Conservation (phyloP, 2,113 vertebrate species). For the Corythaixoides concolor region DNA sequence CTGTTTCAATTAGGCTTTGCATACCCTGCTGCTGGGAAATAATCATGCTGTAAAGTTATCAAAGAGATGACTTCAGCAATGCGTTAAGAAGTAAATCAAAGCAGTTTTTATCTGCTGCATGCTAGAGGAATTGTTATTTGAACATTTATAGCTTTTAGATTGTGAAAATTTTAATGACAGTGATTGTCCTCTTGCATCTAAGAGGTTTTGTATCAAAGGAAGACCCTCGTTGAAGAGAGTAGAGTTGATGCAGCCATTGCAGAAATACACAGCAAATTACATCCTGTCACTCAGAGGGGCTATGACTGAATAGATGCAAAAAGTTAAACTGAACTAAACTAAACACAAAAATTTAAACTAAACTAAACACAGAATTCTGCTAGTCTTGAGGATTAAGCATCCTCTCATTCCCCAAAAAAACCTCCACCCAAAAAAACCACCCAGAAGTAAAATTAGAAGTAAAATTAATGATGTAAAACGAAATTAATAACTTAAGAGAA, state of each 20-base stretch:
- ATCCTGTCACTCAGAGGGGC: neutral
- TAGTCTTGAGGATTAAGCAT: neutral
- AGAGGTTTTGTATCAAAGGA: neutral
- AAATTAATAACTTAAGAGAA: neutral
- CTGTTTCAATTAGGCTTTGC: conserved; percentile 37
- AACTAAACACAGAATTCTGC: neutral
- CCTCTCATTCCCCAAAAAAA: accelerated
- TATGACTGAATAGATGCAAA: neutral
- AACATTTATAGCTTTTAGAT: conserved; percentile 7
- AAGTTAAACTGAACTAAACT: neutral
- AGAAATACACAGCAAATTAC: neutral
- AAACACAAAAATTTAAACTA: neutral
- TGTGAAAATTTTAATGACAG: conserved; percentile 2
- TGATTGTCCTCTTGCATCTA: neutral
- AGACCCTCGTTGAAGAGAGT: neutral
- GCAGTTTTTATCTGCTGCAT: neutral
- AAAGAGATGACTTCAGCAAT: neutral
- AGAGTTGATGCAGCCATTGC: neutral
- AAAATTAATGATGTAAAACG: neutral
- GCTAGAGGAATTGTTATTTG: neutral
- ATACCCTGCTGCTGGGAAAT: neutral
- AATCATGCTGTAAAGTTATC: conserved; percentile 12
- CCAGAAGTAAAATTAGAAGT: neutral
- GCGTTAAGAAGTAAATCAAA: conserved; percentile 38
- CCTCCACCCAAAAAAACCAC: neutral